phyloP scores from a whole-genome alignment of 2,888 invertebrate genomes.

The Rhagonycha fulva region DNA sequence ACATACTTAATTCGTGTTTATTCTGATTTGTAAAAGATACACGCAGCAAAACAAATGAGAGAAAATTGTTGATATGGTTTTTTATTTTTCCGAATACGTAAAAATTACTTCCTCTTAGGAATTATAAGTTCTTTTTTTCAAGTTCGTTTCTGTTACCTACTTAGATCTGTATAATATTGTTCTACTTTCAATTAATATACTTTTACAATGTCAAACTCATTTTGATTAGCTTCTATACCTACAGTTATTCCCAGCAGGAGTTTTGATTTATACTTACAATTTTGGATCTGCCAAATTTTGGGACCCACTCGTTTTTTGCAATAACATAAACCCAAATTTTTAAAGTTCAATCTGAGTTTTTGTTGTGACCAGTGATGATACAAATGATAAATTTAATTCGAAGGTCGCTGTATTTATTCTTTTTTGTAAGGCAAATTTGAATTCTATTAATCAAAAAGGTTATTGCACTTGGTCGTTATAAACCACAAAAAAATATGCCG shows the following conservation, averaged over 20 bases:
- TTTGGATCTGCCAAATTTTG: not conserved
- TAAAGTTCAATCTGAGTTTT: not conserved
- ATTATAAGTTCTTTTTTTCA: not conserved
- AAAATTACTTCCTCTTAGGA: not conserved
- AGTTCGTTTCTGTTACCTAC: not conserved
- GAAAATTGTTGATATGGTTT: conserved; percentile 7
- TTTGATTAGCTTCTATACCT: not conserved
- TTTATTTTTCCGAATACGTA: conserved; percentile 1
- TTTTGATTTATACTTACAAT: not conserved
- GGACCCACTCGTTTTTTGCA: not conserved
- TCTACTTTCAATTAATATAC: not conserved
- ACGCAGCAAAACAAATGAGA: conserved; percentile 5
- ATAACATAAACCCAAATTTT: not conserved
- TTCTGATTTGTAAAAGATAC: conserved; percentile 5
- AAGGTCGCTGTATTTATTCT: not conserved
- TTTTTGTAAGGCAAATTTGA: not conserved
- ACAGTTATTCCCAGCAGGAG: not conserved
- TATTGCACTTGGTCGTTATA: not conserved
- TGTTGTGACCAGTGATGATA: not conserved
- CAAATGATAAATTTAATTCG: not conserved
- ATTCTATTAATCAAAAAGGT: not conserved
- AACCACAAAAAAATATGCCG: not conserved
- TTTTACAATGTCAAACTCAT: not conserved
- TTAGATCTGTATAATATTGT: not conserved
- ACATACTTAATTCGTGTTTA: conserved; percentile 4